Evolutionary conservation across 2,888 invertebrate genomes (phyloP).

Genomic region (Petrophora chlorosata): DNA sequence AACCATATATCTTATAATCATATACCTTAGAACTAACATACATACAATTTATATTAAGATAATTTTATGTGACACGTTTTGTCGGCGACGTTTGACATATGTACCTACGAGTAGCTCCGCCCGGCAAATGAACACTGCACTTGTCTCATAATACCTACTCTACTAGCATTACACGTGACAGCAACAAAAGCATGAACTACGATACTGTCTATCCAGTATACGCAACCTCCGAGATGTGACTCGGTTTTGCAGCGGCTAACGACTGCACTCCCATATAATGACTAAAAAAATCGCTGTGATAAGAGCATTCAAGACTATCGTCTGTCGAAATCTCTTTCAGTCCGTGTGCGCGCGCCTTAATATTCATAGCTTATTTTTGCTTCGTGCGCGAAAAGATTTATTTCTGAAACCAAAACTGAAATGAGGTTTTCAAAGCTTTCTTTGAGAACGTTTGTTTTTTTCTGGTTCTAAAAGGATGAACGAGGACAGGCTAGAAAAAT

Average conservation of each 20-base stretch:
- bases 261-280: conserved; percentile 35
- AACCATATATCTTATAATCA: no score
- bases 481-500: no score
- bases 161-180: no score
- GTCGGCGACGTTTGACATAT: no score
- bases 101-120: no score
- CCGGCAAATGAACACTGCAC: no score
- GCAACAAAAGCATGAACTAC: no score
- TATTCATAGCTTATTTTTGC: conserved; percentile 27
- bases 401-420: conserved; percentile 14
- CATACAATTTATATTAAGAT: no score
- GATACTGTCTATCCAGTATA: conserved; percentile 6
- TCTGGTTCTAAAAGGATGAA: conserved; percentile 6
- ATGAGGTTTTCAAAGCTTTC: conserved; percentile 18
- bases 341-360: conserved; percentile 16
- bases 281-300: conserved; percentile 24
- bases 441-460: conserved; percentile 7
- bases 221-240: conserved; percentile 3
- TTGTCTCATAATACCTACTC: no score
- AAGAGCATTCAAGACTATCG: conserved; percentile 26
- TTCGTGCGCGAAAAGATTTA: conserved; percentile 18
- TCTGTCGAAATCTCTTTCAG: conserved; percentile 22
- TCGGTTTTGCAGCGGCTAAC: conserved; percentile 37
- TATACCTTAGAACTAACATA: no score
- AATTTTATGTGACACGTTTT: no score